Base-by-base conservation (phyloP, 2,797 vertebrate species). In the Taeniopygia guttata region DNA sequence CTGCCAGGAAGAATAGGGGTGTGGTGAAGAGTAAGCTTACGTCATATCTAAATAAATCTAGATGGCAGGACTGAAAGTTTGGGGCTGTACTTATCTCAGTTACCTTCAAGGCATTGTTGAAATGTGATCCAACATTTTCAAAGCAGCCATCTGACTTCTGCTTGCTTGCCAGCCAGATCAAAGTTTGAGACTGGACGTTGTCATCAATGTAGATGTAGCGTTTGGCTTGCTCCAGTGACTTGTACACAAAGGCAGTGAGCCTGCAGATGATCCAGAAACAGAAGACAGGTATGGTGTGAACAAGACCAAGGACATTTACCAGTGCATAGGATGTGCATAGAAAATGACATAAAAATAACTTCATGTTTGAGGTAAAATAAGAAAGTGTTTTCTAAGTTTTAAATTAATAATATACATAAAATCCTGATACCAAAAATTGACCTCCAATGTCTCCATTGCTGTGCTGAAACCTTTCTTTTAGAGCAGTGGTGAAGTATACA, bases 181-280 rank as follows among this genome's bases (percentile, higher is more conserved):
- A 93, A 11, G 98, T 96, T 16, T 98, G 93, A 3, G 79, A 16
- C 12, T 99, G 98, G 94, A 98, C 94, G 0, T 36, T 46, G 10
- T 94, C 73, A 13, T 98, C 96, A 15, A 99, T 97, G 62, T 97
- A 99, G 93, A 99, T 98, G 94, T 97, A 98, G 0, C 91, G 84
- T 10, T 49, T 96, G 3, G 98, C 98, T 34, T 97, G 97, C 14
- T 94, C 97, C 17, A 99, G 98, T 13, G 98, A 98, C 95, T 98
- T 99, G 97, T 98, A 98, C 87, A 98, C 98, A 36, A 99, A 98
- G 7, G 98, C 90, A 7, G 98, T 98, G 75, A 99, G 96, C 98
- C 99, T 99, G 89, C 68, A 64, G 42, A 64, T 59, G 10, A 58
- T 26, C 16, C 72, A 87, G 64, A 63, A 78, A 60, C 34, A 94